Evolutionary conservation across 2,113 vertebrate genomes (phyloP).

Genomic region (Oriolus oriolus): DNA sequence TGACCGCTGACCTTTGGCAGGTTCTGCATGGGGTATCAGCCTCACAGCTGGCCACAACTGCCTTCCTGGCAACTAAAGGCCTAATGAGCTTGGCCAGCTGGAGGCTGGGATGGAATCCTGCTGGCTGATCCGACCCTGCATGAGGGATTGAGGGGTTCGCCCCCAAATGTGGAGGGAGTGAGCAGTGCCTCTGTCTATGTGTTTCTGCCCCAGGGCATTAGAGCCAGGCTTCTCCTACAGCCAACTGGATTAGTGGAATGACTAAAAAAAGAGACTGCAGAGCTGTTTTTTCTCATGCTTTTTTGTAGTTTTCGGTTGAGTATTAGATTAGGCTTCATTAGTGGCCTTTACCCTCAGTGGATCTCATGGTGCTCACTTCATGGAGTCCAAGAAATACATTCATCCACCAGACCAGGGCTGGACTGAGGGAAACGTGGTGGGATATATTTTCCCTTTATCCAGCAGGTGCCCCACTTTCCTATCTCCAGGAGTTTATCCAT

Average conservation of each 20-base stretch:
- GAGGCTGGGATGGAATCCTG: neutral
- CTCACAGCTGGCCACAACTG: constrained; percentile 36
- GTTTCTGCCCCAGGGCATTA: neutral
- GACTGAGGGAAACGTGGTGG: neutral
- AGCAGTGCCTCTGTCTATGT: neutral
- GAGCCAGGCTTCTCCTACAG: neutral
- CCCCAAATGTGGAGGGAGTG: neutral
- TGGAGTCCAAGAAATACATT: neutral
- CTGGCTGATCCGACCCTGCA: neutral
- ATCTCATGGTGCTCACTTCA: neutral
- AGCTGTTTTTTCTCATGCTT: neutral
- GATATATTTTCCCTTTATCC: neutral
- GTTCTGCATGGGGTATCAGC: neutral
- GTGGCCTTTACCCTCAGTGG: neutral
- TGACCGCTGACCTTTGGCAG: constrained; percentile 12
- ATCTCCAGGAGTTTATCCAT: neutral
- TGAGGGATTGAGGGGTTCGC: neutral
- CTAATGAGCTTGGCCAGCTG: constrained; percentile 10
- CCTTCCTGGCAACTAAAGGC: constrained; percentile 17
- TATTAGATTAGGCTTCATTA: neutral
- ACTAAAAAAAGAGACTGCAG: neutral
- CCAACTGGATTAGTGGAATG: neutral
- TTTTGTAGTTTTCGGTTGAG: neutral
- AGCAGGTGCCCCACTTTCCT: neutral
- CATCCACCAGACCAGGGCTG: neutral